Evolutionary conservation across 2,888 invertebrate species (phyloP).

Genomic region (Poecilus cupreus): DNA sequence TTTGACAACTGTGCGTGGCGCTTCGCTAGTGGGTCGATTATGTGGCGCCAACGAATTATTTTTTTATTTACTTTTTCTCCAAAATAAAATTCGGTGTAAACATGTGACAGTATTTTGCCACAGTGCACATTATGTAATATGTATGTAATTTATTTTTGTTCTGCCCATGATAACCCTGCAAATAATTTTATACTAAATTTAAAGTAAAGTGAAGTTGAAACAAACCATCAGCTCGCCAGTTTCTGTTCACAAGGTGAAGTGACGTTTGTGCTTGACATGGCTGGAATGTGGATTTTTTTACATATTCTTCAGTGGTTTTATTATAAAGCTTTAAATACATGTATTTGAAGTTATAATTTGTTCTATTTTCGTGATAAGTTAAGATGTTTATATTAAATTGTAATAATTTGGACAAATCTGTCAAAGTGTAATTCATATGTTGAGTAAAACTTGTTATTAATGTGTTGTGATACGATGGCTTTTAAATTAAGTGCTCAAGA

Average conservation of each 20-base stretch:
- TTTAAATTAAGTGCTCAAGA: conserved; percentile 76
- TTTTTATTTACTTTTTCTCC: conserved; percentile 43
- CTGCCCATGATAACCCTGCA: conserved; percentile 42
- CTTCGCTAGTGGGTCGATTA: conserved; percentile 33
- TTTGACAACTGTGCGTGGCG: conserved; percentile 37
- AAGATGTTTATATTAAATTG: background rate
- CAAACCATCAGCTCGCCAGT: conserved; percentile 14
- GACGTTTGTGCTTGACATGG: conserved; percentile 59
- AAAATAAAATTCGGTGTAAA: conserved; percentile 50
- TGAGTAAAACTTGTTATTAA: conserved; percentile 17
- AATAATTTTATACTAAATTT: conserved; percentile 40
- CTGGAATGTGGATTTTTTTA: conserved; percentile 59
- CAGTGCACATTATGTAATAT: conserved; percentile 26
- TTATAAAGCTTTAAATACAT: conserved; percentile 37
- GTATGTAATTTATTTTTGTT: conserved; percentile 50
- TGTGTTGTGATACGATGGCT: conserved; percentile 62
- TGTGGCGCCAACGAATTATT: conserved; percentile 45
- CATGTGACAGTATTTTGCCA: conserved; percentile 40
- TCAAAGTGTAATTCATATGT: conserved; percentile 39
- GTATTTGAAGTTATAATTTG: conserved; percentile 33
- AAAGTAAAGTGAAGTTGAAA: conserved; percentile 48
- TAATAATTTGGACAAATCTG: background rate
- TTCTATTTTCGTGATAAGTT: conserved; percentile 3
- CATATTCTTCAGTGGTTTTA: conserved; percentile 52
- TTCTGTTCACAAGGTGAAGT: conserved; percentile 55